A percentile compares a stretch with the other conserved stretches of the same genome.
Evolutionary conservation across 2,888 invertebrate species (phyloP).

Genomic region (Phaonia tiefii): DNA sequence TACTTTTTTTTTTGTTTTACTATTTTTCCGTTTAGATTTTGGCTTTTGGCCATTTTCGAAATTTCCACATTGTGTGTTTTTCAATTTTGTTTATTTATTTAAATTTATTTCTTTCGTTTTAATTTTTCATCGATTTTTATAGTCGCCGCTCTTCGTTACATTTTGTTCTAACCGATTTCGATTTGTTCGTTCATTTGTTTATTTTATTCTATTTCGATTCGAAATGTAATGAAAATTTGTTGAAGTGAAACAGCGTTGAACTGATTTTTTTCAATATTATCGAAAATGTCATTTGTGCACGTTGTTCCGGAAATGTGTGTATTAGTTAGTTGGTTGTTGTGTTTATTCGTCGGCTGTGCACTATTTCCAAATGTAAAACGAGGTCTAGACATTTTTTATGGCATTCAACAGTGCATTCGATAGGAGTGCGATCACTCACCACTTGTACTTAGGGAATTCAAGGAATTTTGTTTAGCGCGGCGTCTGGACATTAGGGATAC

Average conservation of each 20-base stretch:
- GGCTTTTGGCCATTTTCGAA: slow-evolving; percentile 62
- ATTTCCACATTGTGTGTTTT: slow-evolving; percentile 41
- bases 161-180: slow-evolving; percentile 21
- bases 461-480: no score
- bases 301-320: slow-evolving; percentile 24
- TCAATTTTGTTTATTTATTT: slow-evolving; percentile 26
- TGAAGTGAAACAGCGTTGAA: slow-evolving; percentile 13
- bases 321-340: background rate
- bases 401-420: background rate
- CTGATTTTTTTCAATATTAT: slow-evolving; percentile 7
- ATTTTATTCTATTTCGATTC: slow-evolving; percentile 10
- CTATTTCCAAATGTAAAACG: slow-evolving; percentile 25
- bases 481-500: no score
- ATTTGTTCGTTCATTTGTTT: slow-evolving; percentile 13
- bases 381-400: slow-evolving; percentile 22
- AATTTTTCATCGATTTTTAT: background rate
- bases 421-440: background rate
- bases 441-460: no score
- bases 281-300: slow-evolving; percentile 29
- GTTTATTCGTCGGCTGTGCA: slow-evolving; percentile 18
- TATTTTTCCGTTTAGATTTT: slow-evolving; percentile 63
- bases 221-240: background rate
- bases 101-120: slow-evolving; percentile 39
- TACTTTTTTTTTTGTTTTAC: background rate
- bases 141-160: slow-evolving; percentile 6